phyloP scores from a whole-genome alignment of 2,888 invertebrate genomes.

The Drosophila planitibia region DNA sequence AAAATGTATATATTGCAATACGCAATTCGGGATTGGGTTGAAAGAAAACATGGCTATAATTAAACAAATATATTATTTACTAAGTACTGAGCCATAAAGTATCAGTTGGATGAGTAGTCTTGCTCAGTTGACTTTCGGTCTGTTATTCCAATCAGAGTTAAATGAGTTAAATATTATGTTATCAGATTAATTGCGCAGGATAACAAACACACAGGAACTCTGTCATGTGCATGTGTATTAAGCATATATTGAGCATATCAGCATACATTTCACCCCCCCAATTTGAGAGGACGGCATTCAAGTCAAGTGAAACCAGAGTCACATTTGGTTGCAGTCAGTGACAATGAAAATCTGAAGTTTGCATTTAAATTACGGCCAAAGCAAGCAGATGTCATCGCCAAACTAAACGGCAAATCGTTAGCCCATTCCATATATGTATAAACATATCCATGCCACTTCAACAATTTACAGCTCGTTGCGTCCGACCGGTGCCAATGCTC shows the following conservation, averaged over 20 bases:
- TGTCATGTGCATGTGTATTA: neutral
- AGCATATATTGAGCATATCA: constrained; percentile 44
- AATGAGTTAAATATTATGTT: constrained; percentile 76
- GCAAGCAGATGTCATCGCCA: constrained; percentile 64
- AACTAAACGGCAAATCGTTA: constrained; percentile 33
- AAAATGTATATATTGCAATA: neutral
- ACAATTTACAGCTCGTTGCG: constrained; percentile 32
- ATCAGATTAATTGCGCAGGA: constrained; percentile 64
- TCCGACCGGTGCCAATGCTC: constrained; percentile 33
- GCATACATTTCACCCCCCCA: constrained; percentile 68
- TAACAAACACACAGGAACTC: constrained; percentile 13
- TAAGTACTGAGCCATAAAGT: neutral
- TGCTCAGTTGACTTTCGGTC: neutral
- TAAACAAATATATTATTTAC: neutral
- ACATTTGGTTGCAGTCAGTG: constrained; percentile 9
- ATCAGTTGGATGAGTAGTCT: neutral
- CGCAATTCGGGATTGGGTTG: neutral
- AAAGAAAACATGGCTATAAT: neutral
- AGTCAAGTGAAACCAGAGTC: constrained; percentile 24
- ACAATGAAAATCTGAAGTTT: constrained; percentile 57
- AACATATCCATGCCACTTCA: constrained; percentile 12
- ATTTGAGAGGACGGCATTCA: constrained; percentile 69
- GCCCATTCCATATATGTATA: neutral
- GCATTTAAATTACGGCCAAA: constrained; percentile 59
- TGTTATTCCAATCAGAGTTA: constrained; percentile 55